Conservation (phyloP, 2,888 invertebrate genomes). For the Gastracanthus pulcherrimus region DNA sequence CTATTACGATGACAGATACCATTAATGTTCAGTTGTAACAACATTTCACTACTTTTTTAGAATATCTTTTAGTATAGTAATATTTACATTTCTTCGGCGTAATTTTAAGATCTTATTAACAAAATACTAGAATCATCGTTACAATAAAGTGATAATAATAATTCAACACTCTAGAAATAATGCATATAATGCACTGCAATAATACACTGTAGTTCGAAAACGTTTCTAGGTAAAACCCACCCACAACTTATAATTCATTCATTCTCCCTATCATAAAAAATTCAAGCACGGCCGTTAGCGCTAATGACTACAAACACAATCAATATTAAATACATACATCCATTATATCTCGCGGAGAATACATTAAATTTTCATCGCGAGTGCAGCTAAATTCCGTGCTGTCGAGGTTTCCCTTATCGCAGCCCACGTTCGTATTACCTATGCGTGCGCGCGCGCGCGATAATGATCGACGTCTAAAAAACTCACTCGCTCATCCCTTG, state of each 20-base stretch:
- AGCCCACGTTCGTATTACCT: not conserved
- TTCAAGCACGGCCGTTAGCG: not conserved
- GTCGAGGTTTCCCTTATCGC: not conserved
- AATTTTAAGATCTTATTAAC: too few species aligned
- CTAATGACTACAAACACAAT: not conserved
- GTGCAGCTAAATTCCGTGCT: not conserved
- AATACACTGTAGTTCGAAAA: not conserved
- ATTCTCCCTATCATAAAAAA: not conserved
- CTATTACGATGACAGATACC: too few species aligned
- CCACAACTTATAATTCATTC: not conserved
- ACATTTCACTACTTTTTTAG: too few species aligned
- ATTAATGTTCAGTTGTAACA: too few species aligned
- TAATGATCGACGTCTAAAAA: not conserved
- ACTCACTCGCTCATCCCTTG: too few species aligned
- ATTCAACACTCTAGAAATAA: too few species aligned
- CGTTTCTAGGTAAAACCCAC: not conserved
- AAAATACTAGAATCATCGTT: too few species aligned
- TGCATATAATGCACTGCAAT: too few species aligned
- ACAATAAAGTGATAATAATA: too few species aligned
- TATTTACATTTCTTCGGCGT: too few species aligned
- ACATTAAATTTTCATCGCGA: constrained; percentile 1
- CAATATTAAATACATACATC: not conserved
- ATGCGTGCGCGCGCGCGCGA: not conserved
- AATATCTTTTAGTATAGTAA: too few species aligned
- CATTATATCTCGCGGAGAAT: not conserved